Conservation (phyloP, 2,888 invertebrate species). For the Polietes domitor region DNA sequence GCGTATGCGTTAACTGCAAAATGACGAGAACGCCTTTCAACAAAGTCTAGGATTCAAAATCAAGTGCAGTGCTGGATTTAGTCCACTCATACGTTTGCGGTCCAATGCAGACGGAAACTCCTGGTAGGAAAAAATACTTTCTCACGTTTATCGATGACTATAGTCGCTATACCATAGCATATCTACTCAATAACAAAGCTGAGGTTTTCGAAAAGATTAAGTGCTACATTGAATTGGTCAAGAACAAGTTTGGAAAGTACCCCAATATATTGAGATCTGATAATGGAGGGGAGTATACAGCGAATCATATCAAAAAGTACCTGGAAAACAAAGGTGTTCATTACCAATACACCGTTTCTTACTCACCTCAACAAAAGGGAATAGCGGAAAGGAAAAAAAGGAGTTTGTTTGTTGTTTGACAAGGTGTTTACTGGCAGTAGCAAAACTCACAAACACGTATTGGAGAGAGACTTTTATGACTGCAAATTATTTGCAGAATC, state of each 20-base stretch:
- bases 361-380: slow-evolving; percentile 38
- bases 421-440: background rate
- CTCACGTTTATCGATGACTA: slow-evolving; percentile 34
- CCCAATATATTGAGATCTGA: slow-evolving; percentile 3
- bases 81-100: slow-evolving; percentile 7
- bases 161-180: slow-evolving; percentile 25
- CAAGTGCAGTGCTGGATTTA: background rate
- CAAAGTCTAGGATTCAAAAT: background rate
- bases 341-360: slow-evolving; percentile 19
- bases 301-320: background rate
- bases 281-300: slow-evolving; percentile 15
- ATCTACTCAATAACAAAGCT: background rate
- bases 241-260: slow-evolving; percentile 27
- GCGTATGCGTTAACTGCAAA: slow-evolving; percentile 21
- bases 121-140: slow-evolving; percentile 5
- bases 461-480: slow-evolving; percentile 41
- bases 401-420: background rate
- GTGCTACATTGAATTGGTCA: slow-evolving; percentile 7
- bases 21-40: background rate
- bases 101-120: background rate
- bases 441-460: background rate
- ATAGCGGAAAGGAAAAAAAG: slow-evolving; percentile 42
- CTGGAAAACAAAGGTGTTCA: slow-evolving; percentile 18
- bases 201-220: slow-evolving; percentile 31
- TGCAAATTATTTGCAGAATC: slow-evolving; percentile 37